Conservation (phyloP, 2,888 invertebrate species). For the Thera obeliscata region DNA sequence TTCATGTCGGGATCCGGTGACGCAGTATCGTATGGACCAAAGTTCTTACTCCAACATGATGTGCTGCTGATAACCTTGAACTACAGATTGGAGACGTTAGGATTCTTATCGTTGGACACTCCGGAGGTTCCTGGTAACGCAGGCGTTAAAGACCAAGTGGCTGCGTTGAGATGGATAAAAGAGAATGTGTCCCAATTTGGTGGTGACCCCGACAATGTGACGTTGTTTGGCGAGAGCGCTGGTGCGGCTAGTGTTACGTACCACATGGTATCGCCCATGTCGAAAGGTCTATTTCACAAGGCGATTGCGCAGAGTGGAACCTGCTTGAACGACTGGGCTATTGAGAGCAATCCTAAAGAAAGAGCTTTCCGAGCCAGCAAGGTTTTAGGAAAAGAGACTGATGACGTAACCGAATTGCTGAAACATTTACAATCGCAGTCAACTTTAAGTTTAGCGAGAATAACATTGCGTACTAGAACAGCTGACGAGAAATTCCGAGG, state of each 20-base stretch:
- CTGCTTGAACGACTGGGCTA: slow-evolving; percentile 20
- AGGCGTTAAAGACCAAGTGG: slow-evolving; percentile 72
- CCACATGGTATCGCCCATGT: slow-evolving; percentile 24
- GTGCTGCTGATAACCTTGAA: slow-evolving; percentile 62
- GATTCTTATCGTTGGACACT: slow-evolving; percentile 69
- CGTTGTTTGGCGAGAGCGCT: slow-evolving; percentile 74
- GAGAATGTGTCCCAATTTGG: slow-evolving; percentile 73
- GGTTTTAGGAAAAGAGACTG: slow-evolving; percentile 18
- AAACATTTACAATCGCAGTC: slow-evolving; percentile 4
- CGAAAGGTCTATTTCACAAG: slow-evolving; percentile 61
- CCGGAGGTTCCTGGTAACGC: slow-evolving; percentile 75
- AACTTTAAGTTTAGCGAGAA: slow-evolving; percentile 45
- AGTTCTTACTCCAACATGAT: slow-evolving; percentile 55
- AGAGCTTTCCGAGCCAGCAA: slow-evolving; percentile 23
- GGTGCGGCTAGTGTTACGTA: slow-evolving; percentile 55
- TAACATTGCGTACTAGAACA: slow-evolving; percentile 49
- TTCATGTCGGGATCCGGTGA: slow-evolving; percentile 58
- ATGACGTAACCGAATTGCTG: slow-evolving; percentile 17
- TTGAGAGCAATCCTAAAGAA: slow-evolving; percentile 8
- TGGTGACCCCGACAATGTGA: slow-evolving; percentile 72
- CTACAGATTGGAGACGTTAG: slow-evolving; percentile 68
- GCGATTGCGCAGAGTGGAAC: slow-evolving; percentile 70
- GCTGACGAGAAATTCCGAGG: slow-evolving; percentile 56
- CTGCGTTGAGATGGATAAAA: slow-evolving; percentile 71
- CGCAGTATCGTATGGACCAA: slow-evolving; percentile 54